Evolutionary conservation across 2,888 invertebrate genomes (phyloP), one percentile per base, ranked within the genome.

Genomic region (Stenodema calcarata): DNA sequence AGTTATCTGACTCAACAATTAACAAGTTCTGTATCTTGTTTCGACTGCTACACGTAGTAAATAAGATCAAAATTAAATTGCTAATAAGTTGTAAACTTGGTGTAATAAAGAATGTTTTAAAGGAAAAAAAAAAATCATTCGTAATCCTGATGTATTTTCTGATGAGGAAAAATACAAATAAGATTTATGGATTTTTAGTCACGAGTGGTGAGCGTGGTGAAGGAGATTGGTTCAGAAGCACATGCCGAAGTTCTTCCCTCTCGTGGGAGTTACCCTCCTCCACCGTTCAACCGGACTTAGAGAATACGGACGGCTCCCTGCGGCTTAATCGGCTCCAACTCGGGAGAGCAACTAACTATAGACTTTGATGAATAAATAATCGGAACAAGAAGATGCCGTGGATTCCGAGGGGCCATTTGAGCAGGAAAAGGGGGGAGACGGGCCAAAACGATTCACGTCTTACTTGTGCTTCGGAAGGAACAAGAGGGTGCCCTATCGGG

Each of bases 291-390:
- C 62, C 62, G 23, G 62, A 62, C 62, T 62, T 62, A 62, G 18
- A 62, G 62, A 62, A 62, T 27, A 18, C 62, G 62, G 62, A 7
- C n/a, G 50, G n/a, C 62, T 62, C 62, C 62, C 62, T 62, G 6
- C 62, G 47, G 42, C 78, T 42, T 44, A 78, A 78, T 78, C 78
- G 78, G 78, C 47, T 78, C 44, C 47, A 35, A 30, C 75, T 75
- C 42, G 18, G 35, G 14, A 23, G 70, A 70, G n/a, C 62, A 62
- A 62, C 62, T 62, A 75, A 75, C 75, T 47, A 27, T 28, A 23
- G 78, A 78, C 80, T 81, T 81, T 81, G 82, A 82, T 82, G 82
- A 82, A 82, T 82, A 82, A 82, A 82, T 82, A 82, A 82, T 82
- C 82, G 62, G 69, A 42, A 23, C n/a, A 82, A 82, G 82, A 70